Evolutionary conservation across 2,888 invertebrate genomes (phyloP).

Genomic region (Ophion ventricosus): DNA sequence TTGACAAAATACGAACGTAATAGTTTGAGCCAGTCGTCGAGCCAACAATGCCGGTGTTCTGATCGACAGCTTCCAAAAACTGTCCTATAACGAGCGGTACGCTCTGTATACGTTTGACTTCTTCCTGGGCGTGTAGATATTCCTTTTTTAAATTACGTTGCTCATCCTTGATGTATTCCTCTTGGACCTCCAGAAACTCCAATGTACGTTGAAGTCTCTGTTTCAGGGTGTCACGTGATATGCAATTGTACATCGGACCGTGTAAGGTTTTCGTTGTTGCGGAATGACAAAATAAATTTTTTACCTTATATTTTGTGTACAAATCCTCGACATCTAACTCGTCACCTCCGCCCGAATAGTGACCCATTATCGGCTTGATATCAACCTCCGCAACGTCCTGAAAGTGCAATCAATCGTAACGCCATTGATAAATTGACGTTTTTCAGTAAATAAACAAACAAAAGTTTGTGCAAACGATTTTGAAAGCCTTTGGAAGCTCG

Average conservation of each 20-base stretch:
- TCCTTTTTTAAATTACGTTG: constrained; percentile 99
- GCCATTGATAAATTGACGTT: background rate
- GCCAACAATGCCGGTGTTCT: constrained; percentile 99
- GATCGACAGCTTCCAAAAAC: constrained; percentile 99
- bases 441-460: background rate
- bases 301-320: constrained; percentile 97
- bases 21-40: constrained; percentile 99
- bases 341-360: constrained; percentile 89
- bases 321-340: constrained; percentile 96
- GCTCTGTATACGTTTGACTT: constrained; percentile 99
- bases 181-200: constrained; percentile 99
- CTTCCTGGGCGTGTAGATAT: constrained; percentile 98
- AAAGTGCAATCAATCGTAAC: constrained; percentile 12
- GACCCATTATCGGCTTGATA: constrained; percentile 87
- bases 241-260: background rate
- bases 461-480: background rate
- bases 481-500: background rate
- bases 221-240: constrained; percentile 37
- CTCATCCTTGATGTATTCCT: constrained; percentile 99
- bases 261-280: background rate
- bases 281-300: background rate
- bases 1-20: constrained; percentile 98
- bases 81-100: constrained; percentile 99
- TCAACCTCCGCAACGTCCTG: constrained; percentile 88
- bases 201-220: constrained; percentile 97